phyloP scores from a whole-genome alignment of 2,888 invertebrate genomes.

The Ellobium chinense region DNA sequence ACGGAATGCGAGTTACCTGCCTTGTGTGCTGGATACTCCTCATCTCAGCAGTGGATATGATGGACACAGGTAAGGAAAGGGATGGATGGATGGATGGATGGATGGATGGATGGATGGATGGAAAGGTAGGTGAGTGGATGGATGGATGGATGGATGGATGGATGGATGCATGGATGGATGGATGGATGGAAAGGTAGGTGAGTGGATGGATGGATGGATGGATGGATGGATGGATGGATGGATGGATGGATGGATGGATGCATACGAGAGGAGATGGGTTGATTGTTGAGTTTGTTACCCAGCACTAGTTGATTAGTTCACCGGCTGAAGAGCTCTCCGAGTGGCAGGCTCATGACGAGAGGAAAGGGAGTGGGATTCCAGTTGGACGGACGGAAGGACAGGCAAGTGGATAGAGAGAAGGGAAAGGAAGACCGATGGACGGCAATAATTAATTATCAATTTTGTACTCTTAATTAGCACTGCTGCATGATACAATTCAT shows the following conservation, averaged over 20 bases:
- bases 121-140: neutral
- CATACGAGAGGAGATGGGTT: neutral
- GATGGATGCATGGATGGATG: neutral
- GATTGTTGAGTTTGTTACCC: no score
- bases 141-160: neutral
- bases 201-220: constrained; percentile 7
- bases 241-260: neutral
- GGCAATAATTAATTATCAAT: no score
- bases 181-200: neutral
- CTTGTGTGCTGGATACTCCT: constrained; percentile 30
- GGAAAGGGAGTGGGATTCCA: no score
- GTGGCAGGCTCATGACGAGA: no score
- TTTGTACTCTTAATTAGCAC: no score
- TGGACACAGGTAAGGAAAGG: constrained; percentile 12
- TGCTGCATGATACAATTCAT: no score
- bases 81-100: neutral
- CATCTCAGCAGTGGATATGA: constrained; percentile 2
- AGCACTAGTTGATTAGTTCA: no score
- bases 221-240: constrained; percentile 6
- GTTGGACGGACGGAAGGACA: no score
- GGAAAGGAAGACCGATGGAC: no score
- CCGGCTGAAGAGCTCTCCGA: no score
- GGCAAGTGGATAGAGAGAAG: no score
- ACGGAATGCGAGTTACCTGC: constrained; percentile 24
- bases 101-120: neutral